Conservation (phyloP, 2,113 vertebrate genomes). For the Neolamprologus kungweensis region DNA sequence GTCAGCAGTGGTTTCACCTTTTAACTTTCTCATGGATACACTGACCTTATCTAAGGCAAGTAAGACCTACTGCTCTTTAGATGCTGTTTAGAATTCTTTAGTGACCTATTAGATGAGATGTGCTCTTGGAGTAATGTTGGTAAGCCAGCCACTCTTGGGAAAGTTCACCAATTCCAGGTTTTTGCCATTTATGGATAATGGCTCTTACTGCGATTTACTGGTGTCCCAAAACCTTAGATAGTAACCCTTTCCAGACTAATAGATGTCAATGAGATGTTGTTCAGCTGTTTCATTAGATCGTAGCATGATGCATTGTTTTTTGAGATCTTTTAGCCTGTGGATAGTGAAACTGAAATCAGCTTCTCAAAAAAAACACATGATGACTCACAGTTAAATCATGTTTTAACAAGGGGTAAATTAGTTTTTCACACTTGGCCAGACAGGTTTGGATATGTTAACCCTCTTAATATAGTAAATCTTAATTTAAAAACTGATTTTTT, state of each 20-base stretch:
- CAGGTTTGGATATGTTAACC: neutral
- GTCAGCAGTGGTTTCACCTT: neutral
- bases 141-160: neutral
- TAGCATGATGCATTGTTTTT: neutral
- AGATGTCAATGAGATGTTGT: neutral
- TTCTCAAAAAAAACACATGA: neutral
- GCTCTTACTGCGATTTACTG: neutral
- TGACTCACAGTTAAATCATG: neutral
- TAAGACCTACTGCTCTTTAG: neutral
- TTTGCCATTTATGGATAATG: neutral
- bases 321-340: neutral
- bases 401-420: neutral
- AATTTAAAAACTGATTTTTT: fast-evolving
- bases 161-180: neutral
- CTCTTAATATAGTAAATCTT: neutral
- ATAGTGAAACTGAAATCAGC: neutral
- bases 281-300: neutral
- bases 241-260: neutral
- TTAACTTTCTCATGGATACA: neutral
- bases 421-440: neutral
- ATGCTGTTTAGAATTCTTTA: neutral
- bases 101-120: neutral
- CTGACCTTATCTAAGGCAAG: neutral
- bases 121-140: neutral
- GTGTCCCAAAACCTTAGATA: neutral